These are phyloP conservation scores for Acridotheres tristis DNA, from an alignment of 2,797 vertebrate genomes.

Conservation along the genomic window DNA sequence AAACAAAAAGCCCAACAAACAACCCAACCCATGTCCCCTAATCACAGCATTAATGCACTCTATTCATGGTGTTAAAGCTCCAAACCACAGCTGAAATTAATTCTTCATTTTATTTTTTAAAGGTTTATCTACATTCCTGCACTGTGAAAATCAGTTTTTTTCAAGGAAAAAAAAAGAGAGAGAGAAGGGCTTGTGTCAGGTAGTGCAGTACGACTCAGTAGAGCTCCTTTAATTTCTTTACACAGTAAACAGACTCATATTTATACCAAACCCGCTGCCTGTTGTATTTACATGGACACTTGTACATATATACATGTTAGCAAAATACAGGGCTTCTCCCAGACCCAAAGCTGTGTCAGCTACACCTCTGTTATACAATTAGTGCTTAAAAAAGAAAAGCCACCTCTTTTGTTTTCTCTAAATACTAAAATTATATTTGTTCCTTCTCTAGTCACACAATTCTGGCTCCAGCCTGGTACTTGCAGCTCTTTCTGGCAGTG, in stretches of 20 bases:
- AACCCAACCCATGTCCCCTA: neutral
- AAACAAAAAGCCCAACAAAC: neutral
- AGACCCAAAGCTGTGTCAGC: slow-evolving; percentile 56
- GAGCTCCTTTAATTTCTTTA: slow-evolving; percentile 68
- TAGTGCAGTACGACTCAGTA: slow-evolving; percentile 67
- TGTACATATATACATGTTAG: slow-evolving; percentile 83
- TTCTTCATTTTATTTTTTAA: neutral
- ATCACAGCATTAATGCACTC: neutral
- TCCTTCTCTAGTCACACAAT: neutral
- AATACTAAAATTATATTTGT: neutral
- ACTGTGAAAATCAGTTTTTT: neutral
- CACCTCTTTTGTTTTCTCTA: slow-evolving; percentile 24
- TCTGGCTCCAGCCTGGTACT: neutral
- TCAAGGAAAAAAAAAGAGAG: neutral
- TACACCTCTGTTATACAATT: slow-evolving; percentile 40
- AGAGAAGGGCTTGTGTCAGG: slow-evolving; percentile 22
- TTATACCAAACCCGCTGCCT: slow-evolving; percentile 41
- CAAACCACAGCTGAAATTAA: neutral
- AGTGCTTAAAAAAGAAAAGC: slow-evolving; percentile 44
- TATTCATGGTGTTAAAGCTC: neutral
- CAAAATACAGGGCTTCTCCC: slow-evolving; percentile 80
- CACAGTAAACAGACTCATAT: slow-evolving; percentile 71
- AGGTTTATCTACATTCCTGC: neutral
- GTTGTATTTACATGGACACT: slow-evolving; percentile 76
- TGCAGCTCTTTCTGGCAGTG: neutral